Conservation (phyloP, 2,888 invertebrate species). For the Phyto melanocephala region DNA sequence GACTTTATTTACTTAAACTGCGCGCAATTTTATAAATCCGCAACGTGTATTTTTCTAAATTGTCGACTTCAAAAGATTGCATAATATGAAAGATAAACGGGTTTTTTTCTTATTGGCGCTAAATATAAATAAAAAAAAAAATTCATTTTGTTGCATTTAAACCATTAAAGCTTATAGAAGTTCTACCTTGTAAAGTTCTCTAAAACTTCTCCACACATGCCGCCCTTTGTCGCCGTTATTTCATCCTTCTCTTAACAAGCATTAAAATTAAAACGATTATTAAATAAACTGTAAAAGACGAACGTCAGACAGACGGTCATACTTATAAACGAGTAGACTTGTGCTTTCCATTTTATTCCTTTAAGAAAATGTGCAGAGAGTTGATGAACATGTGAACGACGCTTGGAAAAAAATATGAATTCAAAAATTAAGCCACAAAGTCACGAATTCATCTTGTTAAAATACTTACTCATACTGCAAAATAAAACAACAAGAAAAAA, state of each 20-base stretch:
- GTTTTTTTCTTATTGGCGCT: not conserved
- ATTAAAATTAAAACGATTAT: slow-evolving; percentile 35
- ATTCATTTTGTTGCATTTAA: not conserved
- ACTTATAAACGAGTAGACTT: not conserved
- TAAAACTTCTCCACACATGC: not conserved
- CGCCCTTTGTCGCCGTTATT: not conserved
- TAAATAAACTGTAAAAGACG: slow-evolving; percentile 32
- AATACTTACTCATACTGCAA: slow-evolving; percentile 23
- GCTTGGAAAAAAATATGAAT: not conserved
- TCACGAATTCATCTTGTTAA: slow-evolving; percentile 55
- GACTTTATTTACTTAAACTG: too few species aligned
- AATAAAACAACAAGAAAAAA: not conserved
- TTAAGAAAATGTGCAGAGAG: not conserved
- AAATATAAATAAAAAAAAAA: slow-evolving; percentile 1
- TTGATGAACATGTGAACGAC: not conserved
- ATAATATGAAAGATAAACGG: not conserved
- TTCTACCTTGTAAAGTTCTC: not conserved
- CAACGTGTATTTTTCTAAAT: too few species aligned
- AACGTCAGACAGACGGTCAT: not conserved
- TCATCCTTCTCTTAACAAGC: slow-evolving; percentile 4
- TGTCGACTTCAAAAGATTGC: too few species aligned
- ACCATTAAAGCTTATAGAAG: not conserved
- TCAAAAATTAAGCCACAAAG: slow-evolving; percentile 43
- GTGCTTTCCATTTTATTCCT: not conserved
- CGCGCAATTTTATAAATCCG: too few species aligned